Percentiles rank a stretch among this genome's conserved stretches.
Evolutionary conservation across 2,113 vertebrate species (phyloP).

Genomic region (Brienomyrus brachyistius): DNA sequence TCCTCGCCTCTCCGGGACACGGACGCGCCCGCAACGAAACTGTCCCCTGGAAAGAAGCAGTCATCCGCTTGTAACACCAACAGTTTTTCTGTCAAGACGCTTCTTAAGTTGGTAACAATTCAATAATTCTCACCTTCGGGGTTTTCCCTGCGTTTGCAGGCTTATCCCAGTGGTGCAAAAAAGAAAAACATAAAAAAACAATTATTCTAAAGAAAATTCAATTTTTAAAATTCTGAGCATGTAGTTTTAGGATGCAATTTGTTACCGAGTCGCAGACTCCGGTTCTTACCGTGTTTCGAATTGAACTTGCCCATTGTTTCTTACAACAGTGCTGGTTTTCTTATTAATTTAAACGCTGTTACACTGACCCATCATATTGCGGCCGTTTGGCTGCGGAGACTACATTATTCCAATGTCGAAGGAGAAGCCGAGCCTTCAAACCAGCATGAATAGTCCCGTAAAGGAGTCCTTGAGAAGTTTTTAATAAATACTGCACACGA

Average conservation of each 20-base stretch:
- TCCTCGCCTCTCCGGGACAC: constrained; percentile 59
- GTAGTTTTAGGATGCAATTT: neutral
- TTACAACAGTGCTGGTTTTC: constrained; percentile 22
- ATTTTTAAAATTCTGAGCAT: neutral
- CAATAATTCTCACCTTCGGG: constrained; percentile 60
- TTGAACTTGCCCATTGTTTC: constrained; percentile 65
- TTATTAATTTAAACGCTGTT: constrained; percentile 32
- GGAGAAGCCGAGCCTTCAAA: constrained; percentile 24
- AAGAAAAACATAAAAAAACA: neutral
- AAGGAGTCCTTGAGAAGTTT: neutral
- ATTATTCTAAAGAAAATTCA: neutral
- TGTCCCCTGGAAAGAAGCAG: constrained; percentile 53
- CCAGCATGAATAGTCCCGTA: neutral
- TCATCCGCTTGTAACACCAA: neutral
- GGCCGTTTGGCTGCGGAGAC: constrained; percentile 39
- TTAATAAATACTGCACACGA: neutral
- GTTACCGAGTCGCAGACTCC: constrained; percentile 12
- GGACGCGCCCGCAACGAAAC: constrained; percentile 67
- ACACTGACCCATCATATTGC: constrained; percentile 42
- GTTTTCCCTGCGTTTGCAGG: constrained; percentile 66
- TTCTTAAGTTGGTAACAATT: neutral
- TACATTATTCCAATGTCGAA: constrained; percentile 49
- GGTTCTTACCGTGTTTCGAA: constrained; percentile 63
- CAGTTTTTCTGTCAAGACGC: neutral
- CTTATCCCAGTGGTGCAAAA: constrained; percentile 37